Evolutionary conservation across 2,888 invertebrate species (phyloP), one percentile per base, ranked within the genome.

Genomic region (Ernsta delagoae): DNA sequence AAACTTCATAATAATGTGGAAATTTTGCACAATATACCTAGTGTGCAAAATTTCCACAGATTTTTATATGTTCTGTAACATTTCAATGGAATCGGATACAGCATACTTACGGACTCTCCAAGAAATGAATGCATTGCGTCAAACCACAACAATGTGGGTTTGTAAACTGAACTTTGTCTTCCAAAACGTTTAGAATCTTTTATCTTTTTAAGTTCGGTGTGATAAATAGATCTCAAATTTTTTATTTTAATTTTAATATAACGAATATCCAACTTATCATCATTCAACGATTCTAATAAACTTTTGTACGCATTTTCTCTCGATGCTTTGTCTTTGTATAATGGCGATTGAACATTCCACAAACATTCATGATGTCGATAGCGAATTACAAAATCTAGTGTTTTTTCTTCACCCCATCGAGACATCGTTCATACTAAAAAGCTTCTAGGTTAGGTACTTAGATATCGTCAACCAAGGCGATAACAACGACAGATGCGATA

Each of bases 171-270:
- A n/a, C 45, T 5, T 4, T 45, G 4, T 0, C n/a, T 45, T 45
- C 45, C 45, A 45, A 5, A n/a, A 45, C 45, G n/a, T 45, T 45
- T 45, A 45, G 45, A 45, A 45, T 45, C n/a, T 45, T 45, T 45
- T n/a, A 45, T n/a, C n/a, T 45, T 45, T 45, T 45, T 45, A n/a
- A 45, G 45, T 45, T 45, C n/a, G 45, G 45, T 45, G n/a, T 45
- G 45, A 45, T 45, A 45, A 4, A 5, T 48, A 5, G 48, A 12
- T 48, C 48, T 48, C 12, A 48, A n/a, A 12, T 48, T 48, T 48
- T 48, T 48, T 48, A 48, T 48, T 48, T 48, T 48, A 5, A 5
- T 48, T 48, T 48, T 48, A 48, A 48, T 5, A 12, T 11, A 5
- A 5, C 5, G n/a, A 4, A 48, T 48, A 11, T 48, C n/a, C 6